Percentiles rank a stretch among this genome's conserved stretches.
These are phyloP conservation scores for human (Homo sapiens) DNA, from an alignment of 2,113 vertebrate genomes.

Conservation along the genomic window GRCh38 chr13:103064501-103065000, in stretches of 20 bases:
- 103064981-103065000: constrained; percentile 24
- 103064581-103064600: neutral
- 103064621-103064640: neutral
- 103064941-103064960: neutral
- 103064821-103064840: neutral
- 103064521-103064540: neutral
- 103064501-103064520: neutral
- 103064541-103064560: neutral
- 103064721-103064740: neutral
- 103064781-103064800: neutral
- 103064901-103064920: neutral
- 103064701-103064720: neutral
- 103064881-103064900: neutral
- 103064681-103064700: constrained; percentile 42
- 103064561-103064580: neutral
- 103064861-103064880: neutral
- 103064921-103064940: neutral
- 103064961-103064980: constrained; percentile 40
- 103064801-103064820: neutral
- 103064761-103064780: neutral
- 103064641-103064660: neutral
- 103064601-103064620: neutral
- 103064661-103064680: neutral
- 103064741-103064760: neutral
- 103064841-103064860: neutral